These are phyloP conservation scores for Teinopalpus imperialis DNA, from an alignment of 2,888 invertebrate species.

Conservation along the genomic window DNA sequence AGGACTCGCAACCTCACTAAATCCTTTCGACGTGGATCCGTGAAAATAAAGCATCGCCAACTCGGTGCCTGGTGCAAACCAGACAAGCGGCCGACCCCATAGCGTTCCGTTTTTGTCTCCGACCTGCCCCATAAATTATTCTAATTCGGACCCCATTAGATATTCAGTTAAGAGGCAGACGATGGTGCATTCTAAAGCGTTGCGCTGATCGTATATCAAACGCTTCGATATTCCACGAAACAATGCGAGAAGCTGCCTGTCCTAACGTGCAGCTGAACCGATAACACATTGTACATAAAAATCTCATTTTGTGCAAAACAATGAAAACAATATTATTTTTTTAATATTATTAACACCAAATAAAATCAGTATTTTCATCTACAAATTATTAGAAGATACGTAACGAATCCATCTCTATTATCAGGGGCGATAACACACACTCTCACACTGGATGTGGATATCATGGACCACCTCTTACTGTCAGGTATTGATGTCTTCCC, in stretches of 20 bases:
- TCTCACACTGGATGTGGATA: no score
- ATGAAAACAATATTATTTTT: no score
- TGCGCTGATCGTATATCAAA: conserved; percentile 77
- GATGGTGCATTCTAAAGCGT: conserved; percentile 73
- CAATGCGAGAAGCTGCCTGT: conserved; percentile 75
- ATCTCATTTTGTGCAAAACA: neutral
- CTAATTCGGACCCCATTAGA: conserved; percentile 77
- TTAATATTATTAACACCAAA: no score
- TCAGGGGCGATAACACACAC: no score
- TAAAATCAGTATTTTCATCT: no score
- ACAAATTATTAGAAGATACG: no score
- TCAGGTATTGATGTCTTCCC: no score
- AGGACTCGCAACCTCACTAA: conserved; percentile 14
- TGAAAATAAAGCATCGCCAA: conserved; percentile 31
- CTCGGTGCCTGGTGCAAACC: conserved; percentile 28
- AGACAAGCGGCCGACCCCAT: conserved; percentile 52
- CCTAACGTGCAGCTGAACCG: conserved; percentile 30
- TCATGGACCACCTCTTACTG: no score
- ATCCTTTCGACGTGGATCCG: conserved; percentile 35
- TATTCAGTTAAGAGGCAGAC: conserved; percentile 75
- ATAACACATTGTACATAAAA: neutral
- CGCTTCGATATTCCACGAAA: conserved; percentile 74
- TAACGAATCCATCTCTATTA: no score
- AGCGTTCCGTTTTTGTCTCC: conserved; percentile 77
- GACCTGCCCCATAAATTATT: conserved; percentile 71